Percentiles rank a stretch among this genome's conserved stretches.
Conservation (phyloP, 2,888 invertebrate genomes). For the Drosophila eohydei region DNA sequence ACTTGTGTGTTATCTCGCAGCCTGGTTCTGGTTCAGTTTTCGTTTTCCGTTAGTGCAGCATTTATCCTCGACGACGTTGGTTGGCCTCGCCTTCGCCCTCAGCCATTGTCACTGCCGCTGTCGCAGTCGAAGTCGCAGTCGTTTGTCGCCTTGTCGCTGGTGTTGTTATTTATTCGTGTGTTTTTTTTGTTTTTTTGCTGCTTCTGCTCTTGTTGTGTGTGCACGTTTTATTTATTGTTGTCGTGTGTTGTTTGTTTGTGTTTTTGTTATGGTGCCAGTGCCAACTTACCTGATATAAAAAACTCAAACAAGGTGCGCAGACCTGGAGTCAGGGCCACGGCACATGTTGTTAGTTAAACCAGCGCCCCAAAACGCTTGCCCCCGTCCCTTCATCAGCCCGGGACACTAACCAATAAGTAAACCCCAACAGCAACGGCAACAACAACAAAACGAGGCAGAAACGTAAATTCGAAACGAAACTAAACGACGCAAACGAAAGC, state of each 20-base stretch:
- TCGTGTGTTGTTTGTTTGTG: constrained; percentile 59
- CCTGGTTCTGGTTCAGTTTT: constrained; percentile 68
- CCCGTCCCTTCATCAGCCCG: constrained; percentile 17
- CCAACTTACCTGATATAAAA: constrained; percentile 58
- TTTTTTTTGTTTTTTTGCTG: constrained; percentile 21
- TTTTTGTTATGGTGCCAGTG: constrained; percentile 62
- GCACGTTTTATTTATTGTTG: constrained; percentile 68
- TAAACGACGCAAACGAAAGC: constrained; percentile 17
- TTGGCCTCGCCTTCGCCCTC: constrained; percentile 59
- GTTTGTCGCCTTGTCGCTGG: constrained; percentile 48
- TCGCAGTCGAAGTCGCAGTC: constrained; percentile 30
- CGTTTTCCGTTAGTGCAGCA: constrained; percentile 70
- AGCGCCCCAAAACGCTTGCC: constrained; percentile 33
- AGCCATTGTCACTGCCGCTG: constrained; percentile 50
- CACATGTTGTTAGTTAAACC: constrained; percentile 47
- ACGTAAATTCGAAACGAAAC: constrained; percentile 10
- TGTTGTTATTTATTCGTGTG: constrained; percentile 40
- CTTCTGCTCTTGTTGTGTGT: constrained; percentile 54
- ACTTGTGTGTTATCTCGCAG: constrained; percentile 62
- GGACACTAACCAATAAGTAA: constrained; percentile 54
- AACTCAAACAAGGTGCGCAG: constrained; percentile 71
- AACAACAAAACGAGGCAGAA: constrained; percentile 2
- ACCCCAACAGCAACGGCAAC: constrained; percentile 19
- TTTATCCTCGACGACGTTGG: constrained; percentile 71
- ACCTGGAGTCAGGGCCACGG: constrained; percentile 37